Evolutionary conservation across 2,113 vertebrate genomes (phyloP).

Genomic region (Mirounga angustirostris): DNA sequence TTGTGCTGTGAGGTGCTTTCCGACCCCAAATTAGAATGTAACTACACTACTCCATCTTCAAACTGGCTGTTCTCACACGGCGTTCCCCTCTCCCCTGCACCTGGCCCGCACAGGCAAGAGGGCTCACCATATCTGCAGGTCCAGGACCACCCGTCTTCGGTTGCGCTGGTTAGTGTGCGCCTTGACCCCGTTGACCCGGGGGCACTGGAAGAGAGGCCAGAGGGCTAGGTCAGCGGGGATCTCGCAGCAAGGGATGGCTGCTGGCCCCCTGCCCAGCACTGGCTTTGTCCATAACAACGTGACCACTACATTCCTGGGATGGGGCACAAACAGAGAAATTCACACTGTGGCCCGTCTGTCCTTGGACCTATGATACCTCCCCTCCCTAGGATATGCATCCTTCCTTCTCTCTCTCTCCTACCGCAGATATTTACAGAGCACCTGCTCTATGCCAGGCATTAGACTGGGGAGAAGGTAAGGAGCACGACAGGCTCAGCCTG

Average conservation of each 20-base stretch:
- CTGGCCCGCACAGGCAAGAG: fast-evolving
- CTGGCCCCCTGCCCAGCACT: background rate
- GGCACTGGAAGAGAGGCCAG: constrained; percentile 89
- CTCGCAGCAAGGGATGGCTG: background rate
- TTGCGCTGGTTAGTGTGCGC: constrained; percentile 92
- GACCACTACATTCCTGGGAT: background rate
- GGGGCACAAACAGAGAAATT: background rate
- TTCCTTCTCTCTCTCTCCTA: background rate
- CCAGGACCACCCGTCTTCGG: constrained; percentile 93
- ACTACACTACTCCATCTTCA: background rate
- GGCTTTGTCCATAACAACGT: background rate
- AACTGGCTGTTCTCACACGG: background rate
- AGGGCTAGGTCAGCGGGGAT: background rate
- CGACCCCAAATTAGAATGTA: background rate
- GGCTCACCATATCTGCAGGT: constrained; percentile 93
- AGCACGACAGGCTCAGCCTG: background rate
- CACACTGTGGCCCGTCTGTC: background rate
- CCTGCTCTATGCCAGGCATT: background rate
- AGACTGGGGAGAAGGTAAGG: background rate
- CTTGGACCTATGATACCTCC: background rate
- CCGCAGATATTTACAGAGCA: background rate
- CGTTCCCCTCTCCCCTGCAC: fast-evolving
- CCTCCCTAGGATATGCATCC: background rate
- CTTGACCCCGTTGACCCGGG: constrained; percentile 93
- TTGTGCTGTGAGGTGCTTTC: background rate